Evolutionary conservation across 2,888 invertebrate species (phyloP), one percentile per base, ranked within the genome.

Genomic region (Torymus aiolomorphi): DNA sequence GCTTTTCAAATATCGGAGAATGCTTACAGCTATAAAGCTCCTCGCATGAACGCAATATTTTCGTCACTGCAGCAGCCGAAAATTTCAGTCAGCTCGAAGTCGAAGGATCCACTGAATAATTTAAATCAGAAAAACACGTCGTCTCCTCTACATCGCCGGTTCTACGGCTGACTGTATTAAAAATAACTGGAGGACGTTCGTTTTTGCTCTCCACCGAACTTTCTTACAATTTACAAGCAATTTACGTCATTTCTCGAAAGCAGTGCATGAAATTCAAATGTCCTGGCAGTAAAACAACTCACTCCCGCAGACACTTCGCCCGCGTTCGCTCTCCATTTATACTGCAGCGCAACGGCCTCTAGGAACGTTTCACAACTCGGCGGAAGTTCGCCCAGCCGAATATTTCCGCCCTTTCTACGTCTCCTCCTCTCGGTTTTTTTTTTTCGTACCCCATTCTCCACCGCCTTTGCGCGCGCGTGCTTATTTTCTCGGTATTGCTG

Each of bases 201-300:
- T 57, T 71, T 72, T 76, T 61, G 42, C 16, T 14, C 54, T 12
- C 51, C 14, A 42, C 42, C 56, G 56, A 71, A 76, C 57, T 73
- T 42, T 31, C 62, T 67, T 76, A 66, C 72, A 72, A 78, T 72
- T 78, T 72, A 67, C 72, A 78, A 82, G 66, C 66, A 80, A 80
- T 77, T 80, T 66, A 75, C 74, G 75, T 82, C 75, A 82, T 80
- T 72, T 77, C 71, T 82, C 49, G 67, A 81, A 76, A 79, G 79
- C 81, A 73, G 65, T 79, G 81, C 73, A 79, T 82, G 77, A 82
- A 82, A 82, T 82, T 80, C 75, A 75, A 80, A 80, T 80, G 65
- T 54, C 52, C 80, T 63, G 71, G 76, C 77, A 80, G 77, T 82
- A 80, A 80, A 82, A 71, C 79, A 79, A 79, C 70, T 81, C 76